These are phyloP conservation scores for Buteo buteo DNA, from an alignment of 2,113 vertebrate genomes.

Conservation along the genomic window DNA sequence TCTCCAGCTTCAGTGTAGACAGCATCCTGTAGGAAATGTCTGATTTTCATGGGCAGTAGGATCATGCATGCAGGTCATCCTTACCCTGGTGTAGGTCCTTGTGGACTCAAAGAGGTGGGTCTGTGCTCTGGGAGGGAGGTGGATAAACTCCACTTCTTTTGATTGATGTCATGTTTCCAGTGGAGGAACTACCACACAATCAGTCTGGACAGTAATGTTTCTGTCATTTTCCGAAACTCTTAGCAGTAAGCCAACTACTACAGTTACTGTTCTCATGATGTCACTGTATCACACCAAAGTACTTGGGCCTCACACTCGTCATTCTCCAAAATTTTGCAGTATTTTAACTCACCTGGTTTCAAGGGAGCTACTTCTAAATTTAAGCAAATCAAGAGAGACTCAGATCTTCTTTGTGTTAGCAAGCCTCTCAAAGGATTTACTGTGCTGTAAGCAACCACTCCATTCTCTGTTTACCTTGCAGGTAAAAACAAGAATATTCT, in stretches of 20 bases:
- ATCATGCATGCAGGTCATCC: neutral
- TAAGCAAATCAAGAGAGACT: neutral
- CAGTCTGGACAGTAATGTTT: neutral
- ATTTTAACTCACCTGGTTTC: neutral
- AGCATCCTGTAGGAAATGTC: neutral
- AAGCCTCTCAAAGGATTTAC: neutral
- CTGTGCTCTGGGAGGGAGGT: neutral
- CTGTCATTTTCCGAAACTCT: neutral
- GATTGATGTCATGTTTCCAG: neutral
- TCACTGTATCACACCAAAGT: neutral
- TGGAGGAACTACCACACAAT: neutral
- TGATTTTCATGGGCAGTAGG: neutral
- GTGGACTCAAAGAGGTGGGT: neutral
- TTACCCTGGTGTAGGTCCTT: neutral
- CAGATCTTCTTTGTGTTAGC: neutral
- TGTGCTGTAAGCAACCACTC: neutral
- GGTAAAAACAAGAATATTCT: neutral
- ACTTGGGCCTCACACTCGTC: neutral
- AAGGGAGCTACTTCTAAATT: neutral
- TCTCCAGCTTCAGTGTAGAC: neutral
- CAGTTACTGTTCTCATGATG: neutral
- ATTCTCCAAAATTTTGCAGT: neutral
- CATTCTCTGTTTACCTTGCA: neutral
- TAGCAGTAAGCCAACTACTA: neutral
- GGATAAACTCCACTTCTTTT: neutral